Evolutionary conservation across 2,113 vertebrate genomes (phyloP).

Genomic region (Chaetorhynchus papuensis): DNA sequence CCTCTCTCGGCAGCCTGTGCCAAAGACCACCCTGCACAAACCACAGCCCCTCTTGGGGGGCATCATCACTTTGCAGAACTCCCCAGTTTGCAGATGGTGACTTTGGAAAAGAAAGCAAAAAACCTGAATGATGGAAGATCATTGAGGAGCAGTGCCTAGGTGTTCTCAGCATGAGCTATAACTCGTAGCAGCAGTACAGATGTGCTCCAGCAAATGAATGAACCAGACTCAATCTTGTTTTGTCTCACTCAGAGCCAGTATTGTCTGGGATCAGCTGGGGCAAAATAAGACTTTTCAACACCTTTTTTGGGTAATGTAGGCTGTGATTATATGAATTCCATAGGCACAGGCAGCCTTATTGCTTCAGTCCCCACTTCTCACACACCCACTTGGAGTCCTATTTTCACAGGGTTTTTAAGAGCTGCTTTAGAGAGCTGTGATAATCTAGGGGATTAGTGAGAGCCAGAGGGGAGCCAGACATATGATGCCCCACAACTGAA

Average conservation of each 20-base stretch:
- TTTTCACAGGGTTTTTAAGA: constrained; percentile 63
- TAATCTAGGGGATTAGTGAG: constrained; percentile 57
- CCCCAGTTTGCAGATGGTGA: rapidly evolving
- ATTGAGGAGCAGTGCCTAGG: background rate
- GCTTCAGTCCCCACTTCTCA: constrained; percentile 26
- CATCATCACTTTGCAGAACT: background rate
- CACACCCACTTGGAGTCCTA: constrained; percentile 55
- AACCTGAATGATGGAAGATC: background rate
- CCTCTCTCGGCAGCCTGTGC: rapidly evolving
- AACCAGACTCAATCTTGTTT: background rate
- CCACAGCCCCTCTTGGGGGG: background rate
- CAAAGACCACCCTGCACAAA: background rate
- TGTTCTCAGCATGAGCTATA: background rate
- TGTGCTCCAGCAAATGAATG: background rate
- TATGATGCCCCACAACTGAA: constrained; percentile 57
- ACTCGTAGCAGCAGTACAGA: background rate
- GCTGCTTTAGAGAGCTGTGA: constrained; percentile 49
- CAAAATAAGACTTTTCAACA: constrained; percentile 26
- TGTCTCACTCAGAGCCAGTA: background rate
- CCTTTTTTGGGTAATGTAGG: background rate
- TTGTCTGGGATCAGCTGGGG: background rate
- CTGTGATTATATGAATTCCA: constrained; percentile 1
- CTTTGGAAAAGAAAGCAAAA: background rate
- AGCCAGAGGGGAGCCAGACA: constrained; percentile 67
- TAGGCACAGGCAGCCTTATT: background rate